Percentiles rank a stretch among this genome's conserved stretches.
These are phyloP conservation scores for Anas georgica DNA, from an alignment of 2,797 vertebrate species.

Conservation along the genomic window DNA sequence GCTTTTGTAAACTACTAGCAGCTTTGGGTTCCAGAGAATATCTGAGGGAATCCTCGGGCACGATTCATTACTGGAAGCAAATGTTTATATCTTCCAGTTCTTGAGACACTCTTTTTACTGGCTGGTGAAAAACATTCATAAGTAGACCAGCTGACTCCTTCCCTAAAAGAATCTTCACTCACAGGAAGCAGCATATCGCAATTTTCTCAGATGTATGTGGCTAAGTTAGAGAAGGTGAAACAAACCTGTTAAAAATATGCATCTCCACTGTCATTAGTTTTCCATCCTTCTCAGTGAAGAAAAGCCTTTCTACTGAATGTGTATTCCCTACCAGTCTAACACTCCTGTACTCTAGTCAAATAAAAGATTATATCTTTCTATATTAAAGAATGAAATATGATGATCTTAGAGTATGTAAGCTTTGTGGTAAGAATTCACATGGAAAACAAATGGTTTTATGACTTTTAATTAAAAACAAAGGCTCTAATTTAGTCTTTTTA, in stretches of 20 bases:
- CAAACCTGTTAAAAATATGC: background rate
- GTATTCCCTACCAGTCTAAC: background rate
- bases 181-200: background rate
- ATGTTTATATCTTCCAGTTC: background rate
- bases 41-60: background rate
- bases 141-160: background rate
- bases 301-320: background rate
- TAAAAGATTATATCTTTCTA: background rate
- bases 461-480: background rate
- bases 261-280: background rate
- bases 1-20: background rate
- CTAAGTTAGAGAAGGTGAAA: background rate
- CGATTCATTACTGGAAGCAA: background rate
- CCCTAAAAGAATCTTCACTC: background rate
- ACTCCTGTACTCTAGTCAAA: background rate
- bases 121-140: background rate
- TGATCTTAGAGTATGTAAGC: background rate
- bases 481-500: background rate
- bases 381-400: background rate
- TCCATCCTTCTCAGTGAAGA: background rate
- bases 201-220: background rate
- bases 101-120: background rate
- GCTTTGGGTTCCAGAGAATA: background rate
- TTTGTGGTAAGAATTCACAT: background rate
- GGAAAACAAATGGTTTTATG: fast-evolving